These are phyloP conservation scores for Yponomeuta cagnagella DNA, from an alignment of 2,888 invertebrate species.

Conservation along the genomic window DNA sequence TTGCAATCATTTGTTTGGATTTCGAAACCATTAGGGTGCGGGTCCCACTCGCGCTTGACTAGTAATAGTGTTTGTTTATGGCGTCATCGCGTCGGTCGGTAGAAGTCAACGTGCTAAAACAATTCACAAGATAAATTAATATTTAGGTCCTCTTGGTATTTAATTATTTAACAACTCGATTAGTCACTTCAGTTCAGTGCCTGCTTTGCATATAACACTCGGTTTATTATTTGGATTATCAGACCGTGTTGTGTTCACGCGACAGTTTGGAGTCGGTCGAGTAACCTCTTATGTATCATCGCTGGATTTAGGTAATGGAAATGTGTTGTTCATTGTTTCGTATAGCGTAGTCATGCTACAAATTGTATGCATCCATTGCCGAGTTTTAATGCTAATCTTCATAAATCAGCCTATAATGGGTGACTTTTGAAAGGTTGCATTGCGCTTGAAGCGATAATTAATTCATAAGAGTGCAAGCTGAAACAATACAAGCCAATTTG, in stretches of 20 bases:
- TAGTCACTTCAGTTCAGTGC: neutral
- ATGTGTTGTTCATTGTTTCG: neutral
- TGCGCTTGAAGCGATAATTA: neutral
- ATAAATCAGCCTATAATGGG: neutral
- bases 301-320: neutral
- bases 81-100: neutral
- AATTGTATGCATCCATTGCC: neutral
- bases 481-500: conserved; percentile 9
- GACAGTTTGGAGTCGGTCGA: neutral
- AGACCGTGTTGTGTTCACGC: conserved; percentile 6
- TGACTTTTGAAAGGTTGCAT: neutral
- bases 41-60: neutral
- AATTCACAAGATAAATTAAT: neutral
- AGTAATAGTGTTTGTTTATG: neutral
- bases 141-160: neutral
- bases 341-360: neutral
- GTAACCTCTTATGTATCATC: neutral
- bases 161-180: conserved; percentile 7
- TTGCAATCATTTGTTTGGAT: too few relatives aligned
- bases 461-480: neutral
- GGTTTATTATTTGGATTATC: neutral
- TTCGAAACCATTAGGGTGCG: too few relatives aligned
- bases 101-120: neutral
- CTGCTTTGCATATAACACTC: conserved; percentile 12
- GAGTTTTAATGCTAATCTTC: neutral